Evolutionary conservation across 2,888 invertebrate genomes (phyloP).

Genomic region (Diadegma fenestrale): DNA sequence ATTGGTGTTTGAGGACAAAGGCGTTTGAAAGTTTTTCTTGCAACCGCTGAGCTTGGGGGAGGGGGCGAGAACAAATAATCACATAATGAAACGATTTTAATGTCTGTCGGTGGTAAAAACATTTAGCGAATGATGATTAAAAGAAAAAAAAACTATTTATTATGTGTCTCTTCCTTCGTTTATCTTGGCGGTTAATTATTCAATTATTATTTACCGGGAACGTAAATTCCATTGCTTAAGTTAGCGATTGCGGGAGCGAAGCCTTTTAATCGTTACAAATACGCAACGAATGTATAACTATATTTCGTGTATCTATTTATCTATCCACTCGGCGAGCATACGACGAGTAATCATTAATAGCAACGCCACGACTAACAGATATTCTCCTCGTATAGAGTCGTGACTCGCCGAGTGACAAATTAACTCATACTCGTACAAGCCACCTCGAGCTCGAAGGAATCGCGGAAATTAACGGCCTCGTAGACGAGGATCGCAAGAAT

Average conservation of each 20-base stretch:
- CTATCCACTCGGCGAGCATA: slow-evolving; percentile 18
- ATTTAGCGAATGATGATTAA: slow-evolving; percentile 14
- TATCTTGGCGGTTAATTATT: slow-evolving; percentile 26
- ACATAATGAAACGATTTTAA: slow-evolving; percentile 8
- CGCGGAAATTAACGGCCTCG: slow-evolving; percentile 55
- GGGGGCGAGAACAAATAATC: not conserved
- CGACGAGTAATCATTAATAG: slow-evolving; percentile 53
- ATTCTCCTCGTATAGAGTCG: slow-evolving; percentile 29
- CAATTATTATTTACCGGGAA: slow-evolving; percentile 47
- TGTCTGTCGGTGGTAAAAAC: slow-evolving; percentile 6
- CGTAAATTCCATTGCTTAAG: slow-evolving; percentile 32
- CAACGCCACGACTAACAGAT: slow-evolving; percentile 17
- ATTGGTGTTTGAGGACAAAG: not conserved
- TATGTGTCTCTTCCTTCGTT: slow-evolving; percentile 9
- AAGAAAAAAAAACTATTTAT: not conserved
- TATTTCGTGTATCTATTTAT: slow-evolving; percentile 11
- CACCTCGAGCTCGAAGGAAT: slow-evolving; percentile 24
- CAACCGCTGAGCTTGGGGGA: not conserved
- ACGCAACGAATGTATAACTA: not conserved
- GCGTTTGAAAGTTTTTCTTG: not conserved
- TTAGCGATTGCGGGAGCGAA: slow-evolving; percentile 21
- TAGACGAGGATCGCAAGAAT: not conserved
- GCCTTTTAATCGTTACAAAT: slow-evolving; percentile 19
- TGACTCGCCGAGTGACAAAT: slow-evolving; percentile 51
- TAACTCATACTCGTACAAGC: slow-evolving; percentile 48